These are phyloP conservation scores for Parauchenoglanis ngamensis DNA, from an alignment of 2,797 vertebrate genomes.

Conservation along the genomic window DNA sequence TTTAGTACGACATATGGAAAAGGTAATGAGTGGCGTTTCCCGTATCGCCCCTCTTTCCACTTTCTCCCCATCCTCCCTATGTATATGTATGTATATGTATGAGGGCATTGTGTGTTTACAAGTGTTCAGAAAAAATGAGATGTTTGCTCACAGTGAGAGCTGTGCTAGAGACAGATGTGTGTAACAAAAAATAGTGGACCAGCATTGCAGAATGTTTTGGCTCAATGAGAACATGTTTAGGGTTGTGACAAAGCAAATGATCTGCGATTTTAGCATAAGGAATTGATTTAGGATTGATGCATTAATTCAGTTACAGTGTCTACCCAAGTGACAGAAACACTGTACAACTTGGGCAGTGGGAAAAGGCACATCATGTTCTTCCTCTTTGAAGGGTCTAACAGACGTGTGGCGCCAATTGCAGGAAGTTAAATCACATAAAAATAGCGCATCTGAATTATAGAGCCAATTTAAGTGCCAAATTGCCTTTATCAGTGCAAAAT, in stretches of 20 bases:
- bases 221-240: neutral
- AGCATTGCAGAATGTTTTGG: neutral
- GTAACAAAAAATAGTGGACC: neutral
- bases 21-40: neutral
- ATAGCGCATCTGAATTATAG: neutral
- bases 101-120: neutral
- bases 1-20: neutral
- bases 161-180: neutral
- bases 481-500: neutral
- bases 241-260: neutral
- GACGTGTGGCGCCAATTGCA: neutral
- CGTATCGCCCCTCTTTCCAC: neutral
- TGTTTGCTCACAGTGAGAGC: neutral
- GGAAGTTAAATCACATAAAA: conserved; percentile 21
- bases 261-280: neutral
- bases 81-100: neutral
- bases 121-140: neutral
- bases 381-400: neutral
- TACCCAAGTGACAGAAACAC: neutral
- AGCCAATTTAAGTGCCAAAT: conserved; percentile 16
- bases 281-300: neutral
- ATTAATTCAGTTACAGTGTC: neutral
- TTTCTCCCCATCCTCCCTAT: neutral
- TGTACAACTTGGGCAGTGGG: too few species aligned
- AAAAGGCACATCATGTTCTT: neutral